Conservation (phyloP, 2,888 invertebrate genomes). For the Pandemis corylana region DNA sequence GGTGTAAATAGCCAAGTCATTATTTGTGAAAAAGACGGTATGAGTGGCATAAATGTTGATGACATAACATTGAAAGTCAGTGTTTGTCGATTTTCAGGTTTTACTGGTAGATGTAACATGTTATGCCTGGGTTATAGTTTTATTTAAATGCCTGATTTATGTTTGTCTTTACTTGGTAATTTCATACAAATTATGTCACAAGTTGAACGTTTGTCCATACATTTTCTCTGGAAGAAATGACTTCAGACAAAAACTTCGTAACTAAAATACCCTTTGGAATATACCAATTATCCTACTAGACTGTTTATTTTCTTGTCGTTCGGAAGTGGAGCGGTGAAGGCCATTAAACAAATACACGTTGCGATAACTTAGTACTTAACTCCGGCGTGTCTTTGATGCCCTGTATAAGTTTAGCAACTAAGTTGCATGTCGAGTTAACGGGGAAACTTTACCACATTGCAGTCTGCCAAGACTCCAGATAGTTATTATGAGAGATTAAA, state of each 20-base stretch:
- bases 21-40: not conserved
- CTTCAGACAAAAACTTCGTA: too few relatives aligned
- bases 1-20: not conserved
- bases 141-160: too few relatives aligned
- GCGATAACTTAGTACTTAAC: conserved; percentile 8
- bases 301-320: not conserved
- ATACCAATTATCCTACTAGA: not conserved
- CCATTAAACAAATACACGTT: not conserved
- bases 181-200: too few relatives aligned
- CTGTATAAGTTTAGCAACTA: conserved; percentile 23
- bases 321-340: not conserved
- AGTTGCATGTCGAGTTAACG: conserved; percentile 27
- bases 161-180: too few relatives aligned
- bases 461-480: conserved; percentile 9
- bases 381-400: conserved; percentile 20
- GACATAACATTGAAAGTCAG: too few relatives aligned
- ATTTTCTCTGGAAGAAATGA: too few relatives aligned
- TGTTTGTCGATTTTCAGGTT: too few relatives aligned
- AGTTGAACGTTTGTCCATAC: too few relatives aligned
- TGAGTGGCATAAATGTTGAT: not conserved
- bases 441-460: conserved; percentile 20
- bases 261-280: too few relatives aligned
- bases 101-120: too few relatives aligned
- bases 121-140: too few relatives aligned
- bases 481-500: not conserved